These are phyloP conservation scores for Glomeris maerens DNA, from an alignment of 1,140 invertebrate genomes.

Conservation along the genomic window DNA sequence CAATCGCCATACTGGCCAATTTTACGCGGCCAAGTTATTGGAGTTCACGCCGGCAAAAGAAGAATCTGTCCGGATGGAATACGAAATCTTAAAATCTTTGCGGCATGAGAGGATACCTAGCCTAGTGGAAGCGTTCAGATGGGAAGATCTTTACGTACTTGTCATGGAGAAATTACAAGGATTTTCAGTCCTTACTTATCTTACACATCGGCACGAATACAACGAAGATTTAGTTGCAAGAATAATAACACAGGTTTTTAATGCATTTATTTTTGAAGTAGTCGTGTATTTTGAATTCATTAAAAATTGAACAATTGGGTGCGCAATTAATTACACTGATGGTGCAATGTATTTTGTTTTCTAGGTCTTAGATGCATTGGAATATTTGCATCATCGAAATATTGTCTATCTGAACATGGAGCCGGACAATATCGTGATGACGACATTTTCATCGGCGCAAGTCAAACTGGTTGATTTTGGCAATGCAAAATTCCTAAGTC, in stretches of 20 bases:
- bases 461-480: conserved; percentile 89
- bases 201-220: conserved; percentile 73
- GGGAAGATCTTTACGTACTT: conserved; percentile 35
- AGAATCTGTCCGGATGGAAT: conserved; percentile 52
- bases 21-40: conserved; percentile 57
- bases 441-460: conserved; percentile 48
- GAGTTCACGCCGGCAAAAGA: conserved; percentile 36
- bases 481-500: conserved; percentile 49
- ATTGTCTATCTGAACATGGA: conserved; percentile 85
- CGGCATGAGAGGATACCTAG: conserved; percentile 70
- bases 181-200: conserved; percentile 75
- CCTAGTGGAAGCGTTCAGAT: conserved; percentile 37
- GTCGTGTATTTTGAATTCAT: conserved; percentile 1
- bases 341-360: conserved; percentile 15
- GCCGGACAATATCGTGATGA: conserved; percentile 93
- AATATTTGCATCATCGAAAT: conserved; percentile 85
- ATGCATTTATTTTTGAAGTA: neutral
- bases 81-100: conserved; percentile 59
- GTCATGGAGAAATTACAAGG: conserved; percentile 78
- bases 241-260: conserved; percentile 53
- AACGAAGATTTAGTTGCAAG: conserved; percentile 76
- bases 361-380: conserved; percentile 64
- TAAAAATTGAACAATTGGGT: conserved; percentile 7
- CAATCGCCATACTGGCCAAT: conserved; percentile 50
- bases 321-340: conserved; percentile 12